Evolutionary conservation across 1,140 invertebrate genomes (phyloP), one percentile per base, ranked within the genome.

Genomic region (Caerostris extrusa): DNA sequence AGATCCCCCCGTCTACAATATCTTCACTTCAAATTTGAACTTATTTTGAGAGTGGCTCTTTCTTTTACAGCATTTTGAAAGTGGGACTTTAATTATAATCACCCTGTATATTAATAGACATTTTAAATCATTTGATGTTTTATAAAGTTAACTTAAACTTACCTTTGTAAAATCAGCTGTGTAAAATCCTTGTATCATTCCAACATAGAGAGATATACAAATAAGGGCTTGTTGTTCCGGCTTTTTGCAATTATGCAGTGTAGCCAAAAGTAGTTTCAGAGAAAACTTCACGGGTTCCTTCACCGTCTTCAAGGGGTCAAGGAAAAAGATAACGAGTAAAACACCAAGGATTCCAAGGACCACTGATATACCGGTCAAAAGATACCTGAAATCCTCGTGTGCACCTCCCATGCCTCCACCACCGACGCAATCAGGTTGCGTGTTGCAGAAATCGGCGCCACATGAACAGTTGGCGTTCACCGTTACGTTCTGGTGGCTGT

Each of bases 351-450:
- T 53, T 34, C n/a, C 86, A 64, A 88, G 12, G 4, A 55, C 53
- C 3, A 90, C 61, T n/a, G 88, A 90, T 6, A 90, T 34, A 5
- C 88, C 88, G 0, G 67, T 56, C 14, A 90, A 64, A 3, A 71
- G 61, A 8, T 90, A 90, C 12, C 88, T 56, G 96, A 98, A 98
- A 7, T 69, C 57, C 7, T 71, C 88, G 57, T 17, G 10, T n/a
- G 7, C 14, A 10, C 53, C 88, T 8, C 69, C 69, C 34, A 34
- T 0, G 12, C 2, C 12, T 8, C 53, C 57, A 0, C 14, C 88
- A 1, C 34, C 50, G 55, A 69, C 5, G 3, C 53, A 71, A 6
- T 55, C 7, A 10, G 53, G 4, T 17, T 55, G 34, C 17, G 50
- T 3, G 53, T 71, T 71, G 67, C 88, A 90, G 64, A 69, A 71